These are phyloP conservation scores for Leucoraja erinaceus DNA, from an alignment of 2,113 vertebrate genomes.

Conservation along the genomic window DNA sequence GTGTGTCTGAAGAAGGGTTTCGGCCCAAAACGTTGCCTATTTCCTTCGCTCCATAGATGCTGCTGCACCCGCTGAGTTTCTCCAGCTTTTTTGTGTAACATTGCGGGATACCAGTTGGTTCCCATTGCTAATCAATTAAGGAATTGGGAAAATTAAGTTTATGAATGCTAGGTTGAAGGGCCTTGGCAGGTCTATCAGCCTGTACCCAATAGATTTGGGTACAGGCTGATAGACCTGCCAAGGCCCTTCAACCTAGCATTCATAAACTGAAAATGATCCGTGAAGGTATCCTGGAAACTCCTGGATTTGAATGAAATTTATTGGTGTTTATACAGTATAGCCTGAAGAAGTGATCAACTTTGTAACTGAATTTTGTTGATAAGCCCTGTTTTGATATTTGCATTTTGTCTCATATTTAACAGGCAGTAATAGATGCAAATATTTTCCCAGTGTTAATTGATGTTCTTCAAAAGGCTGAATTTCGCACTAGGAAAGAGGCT, in stretches of 20 bases:
- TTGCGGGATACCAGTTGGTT: too few relatives aligned
- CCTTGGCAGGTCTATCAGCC: neutral
- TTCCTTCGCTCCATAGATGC: too few relatives aligned
- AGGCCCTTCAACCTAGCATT: too few relatives aligned
- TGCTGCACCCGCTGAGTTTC: too few relatives aligned
- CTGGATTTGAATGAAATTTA: neutral
- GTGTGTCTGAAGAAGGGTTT: too few relatives aligned
- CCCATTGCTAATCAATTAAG: too few relatives aligned
- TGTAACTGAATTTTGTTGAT: neutral
- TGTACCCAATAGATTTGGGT: neutral
- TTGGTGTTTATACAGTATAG: neutral
- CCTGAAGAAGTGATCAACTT: neutral
- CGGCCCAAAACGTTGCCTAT: too few relatives aligned
- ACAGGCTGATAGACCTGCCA: too few relatives aligned
- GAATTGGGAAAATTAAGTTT: neutral
- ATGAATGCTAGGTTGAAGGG: neutral
- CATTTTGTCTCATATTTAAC: conserved; percentile 12
- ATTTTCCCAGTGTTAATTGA: conserved; percentile 85
- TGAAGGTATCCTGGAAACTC: too few relatives aligned
- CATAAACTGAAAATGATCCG: neutral
- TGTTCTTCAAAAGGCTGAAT: conserved; percentile 86
- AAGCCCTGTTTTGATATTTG: neutral
- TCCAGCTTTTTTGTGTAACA: too few relatives aligned
- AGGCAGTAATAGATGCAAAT: conserved; percentile 85
- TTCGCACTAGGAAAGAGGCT: conserved; percentile 84